A percentile compares a stretch with the other conserved stretches of the same genome.
phyloP scores from a whole-genome alignment of 2,888 invertebrate genomes.

The Agrilus biguttatus region DNA sequence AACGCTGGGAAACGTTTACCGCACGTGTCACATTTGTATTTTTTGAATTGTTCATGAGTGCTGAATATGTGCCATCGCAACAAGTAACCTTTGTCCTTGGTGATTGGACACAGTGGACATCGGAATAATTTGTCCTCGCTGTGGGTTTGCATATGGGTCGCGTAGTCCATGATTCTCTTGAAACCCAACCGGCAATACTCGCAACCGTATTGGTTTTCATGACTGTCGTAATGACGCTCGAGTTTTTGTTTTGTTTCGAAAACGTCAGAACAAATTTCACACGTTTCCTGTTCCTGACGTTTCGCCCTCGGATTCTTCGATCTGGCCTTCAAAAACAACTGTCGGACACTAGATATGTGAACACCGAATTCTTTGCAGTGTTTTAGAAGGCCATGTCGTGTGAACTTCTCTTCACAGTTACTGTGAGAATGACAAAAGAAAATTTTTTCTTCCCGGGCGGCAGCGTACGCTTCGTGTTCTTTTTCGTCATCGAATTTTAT shows the following conservation, averaged over 20 bases:
- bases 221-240: slow-evolving; percentile 7
- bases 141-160: slow-evolving; percentile 7
- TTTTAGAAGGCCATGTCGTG: too few relatives aligned
- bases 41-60: slow-evolving; percentile 13
- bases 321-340: slow-evolving; percentile 6
- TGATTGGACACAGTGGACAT: slow-evolving; percentile 17
- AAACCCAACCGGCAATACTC: slow-evolving; percentile 8
- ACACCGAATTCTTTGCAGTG: not conserved
- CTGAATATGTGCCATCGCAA: too few relatives aligned
- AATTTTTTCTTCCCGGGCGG: too few relatives aligned
- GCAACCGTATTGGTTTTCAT: slow-evolving; percentile 8
- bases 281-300: slow-evolving; percentile 5
- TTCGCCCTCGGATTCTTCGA: slow-evolving; percentile 5
- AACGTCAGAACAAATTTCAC: not conserved
- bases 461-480: too few relatives aligned
- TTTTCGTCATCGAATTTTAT: too few relatives aligned
- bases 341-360: slow-evolving; percentile 3
- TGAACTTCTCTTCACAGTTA: too few relatives aligned
- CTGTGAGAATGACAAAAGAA: too few relatives aligned
- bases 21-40: slow-evolving; percentile 31
- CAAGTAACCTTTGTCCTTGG: slow-evolving; percentile 1
- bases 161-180: slow-evolving; percentile 8
- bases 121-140: slow-evolving; percentile 13
- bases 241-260: not conserved
- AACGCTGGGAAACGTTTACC: slow-evolving; percentile 38